Percentiles rank a stretch among this genome's conserved stretches.
These are phyloP conservation scores for Pseudeuparius sepicola DNA, from an alignment of 2,888 invertebrate genomes.

Conservation along the genomic window DNA sequence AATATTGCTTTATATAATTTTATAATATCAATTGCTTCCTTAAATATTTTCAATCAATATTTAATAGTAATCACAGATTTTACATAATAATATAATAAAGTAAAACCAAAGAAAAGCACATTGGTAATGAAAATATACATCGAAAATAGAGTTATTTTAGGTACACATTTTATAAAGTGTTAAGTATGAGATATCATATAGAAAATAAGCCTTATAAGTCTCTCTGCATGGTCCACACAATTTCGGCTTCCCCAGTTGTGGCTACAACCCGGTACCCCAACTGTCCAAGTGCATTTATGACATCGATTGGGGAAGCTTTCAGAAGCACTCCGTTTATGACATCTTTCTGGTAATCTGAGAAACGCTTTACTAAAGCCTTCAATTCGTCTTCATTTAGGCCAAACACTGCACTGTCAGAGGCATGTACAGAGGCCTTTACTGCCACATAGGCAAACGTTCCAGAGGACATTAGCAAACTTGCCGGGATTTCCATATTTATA, in stretches of 20 bases:
- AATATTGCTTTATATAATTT: no score
- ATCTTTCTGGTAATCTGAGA: slow-evolving; percentile 46
- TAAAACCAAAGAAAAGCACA: no score
- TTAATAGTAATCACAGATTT: no score
- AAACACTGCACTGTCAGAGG: slow-evolving; percentile 64
- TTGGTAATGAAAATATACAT: no score
- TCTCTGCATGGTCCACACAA: slow-evolving; percentile 75
- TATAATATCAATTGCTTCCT: no score
- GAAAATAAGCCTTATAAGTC: slow-evolving; percentile 55
- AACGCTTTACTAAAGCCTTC: slow-evolving; percentile 59
- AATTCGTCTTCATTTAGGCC: slow-evolving; percentile 62
- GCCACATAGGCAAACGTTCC: slow-evolving; percentile 63
- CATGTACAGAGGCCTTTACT: slow-evolving; percentile 70
- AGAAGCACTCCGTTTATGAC: slow-evolving; percentile 66
- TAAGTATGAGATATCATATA: no score
- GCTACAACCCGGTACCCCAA: slow-evolving; percentile 69
- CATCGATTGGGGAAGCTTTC: slow-evolving; percentile 56
- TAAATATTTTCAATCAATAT: no score
- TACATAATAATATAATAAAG: no score
- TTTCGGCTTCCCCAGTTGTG: slow-evolving; percentile 71
- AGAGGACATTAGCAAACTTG: slow-evolving; percentile 37
- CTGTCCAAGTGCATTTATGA: slow-evolving; percentile 65
- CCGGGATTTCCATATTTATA: slow-evolving; percentile 38
- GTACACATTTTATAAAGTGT: no score
- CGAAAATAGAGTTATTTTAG: no score